phyloP scores from a whole-genome alignment of 1,140 invertebrate species.

The Camponotus pennsylvanicus region DNA sequence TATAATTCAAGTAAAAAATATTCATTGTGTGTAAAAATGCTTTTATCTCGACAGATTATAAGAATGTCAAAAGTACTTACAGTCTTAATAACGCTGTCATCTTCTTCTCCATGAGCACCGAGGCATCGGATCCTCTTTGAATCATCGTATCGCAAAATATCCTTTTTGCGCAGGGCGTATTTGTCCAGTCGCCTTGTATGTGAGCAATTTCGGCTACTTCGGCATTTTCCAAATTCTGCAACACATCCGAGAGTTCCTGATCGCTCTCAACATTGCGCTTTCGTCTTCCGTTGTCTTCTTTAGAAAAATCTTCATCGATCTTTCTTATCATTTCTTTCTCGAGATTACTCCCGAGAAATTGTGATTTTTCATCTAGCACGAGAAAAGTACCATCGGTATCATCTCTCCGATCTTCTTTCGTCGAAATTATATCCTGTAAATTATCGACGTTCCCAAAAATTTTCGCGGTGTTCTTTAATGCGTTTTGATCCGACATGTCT shows the following conservation, averaged over 20 bases:
- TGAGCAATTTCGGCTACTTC: slow-evolving; percentile 80
- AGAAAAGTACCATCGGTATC: neutral
- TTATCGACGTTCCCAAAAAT: slow-evolving; percentile 27
- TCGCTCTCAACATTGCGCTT: slow-evolving; percentile 79
- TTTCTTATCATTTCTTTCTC: neutral
- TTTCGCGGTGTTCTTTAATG: slow-evolving; percentile 1
- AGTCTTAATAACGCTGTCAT: slow-evolving; percentile 90
- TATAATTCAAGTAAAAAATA: neutral
- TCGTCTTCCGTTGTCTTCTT: slow-evolving; percentile 73
- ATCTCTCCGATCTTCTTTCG: neutral
- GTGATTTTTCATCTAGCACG: slow-evolving; percentile 19
- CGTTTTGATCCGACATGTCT: neutral
- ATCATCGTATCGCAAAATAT: slow-evolving; percentile 92
- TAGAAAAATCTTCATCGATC: slow-evolving; percentile 50
- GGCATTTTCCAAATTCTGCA: slow-evolving; percentile 87
- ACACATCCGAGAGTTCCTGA: slow-evolving; percentile 84
- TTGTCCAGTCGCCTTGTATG: slow-evolving; percentile 88
- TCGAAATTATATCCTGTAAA: neutral
- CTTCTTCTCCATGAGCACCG: slow-evolving; percentile 92
- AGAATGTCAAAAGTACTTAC: slow-evolving; percentile 87
- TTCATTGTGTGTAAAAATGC: neutral
- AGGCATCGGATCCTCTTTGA: slow-evolving; percentile 88
- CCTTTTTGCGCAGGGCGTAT: slow-evolving; percentile 91
- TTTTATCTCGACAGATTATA: neutral
- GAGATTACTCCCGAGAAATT: neutral